Base-by-base conservation (phyloP, 2,113 vertebrate species). In the Lathamus discolor region DNA sequence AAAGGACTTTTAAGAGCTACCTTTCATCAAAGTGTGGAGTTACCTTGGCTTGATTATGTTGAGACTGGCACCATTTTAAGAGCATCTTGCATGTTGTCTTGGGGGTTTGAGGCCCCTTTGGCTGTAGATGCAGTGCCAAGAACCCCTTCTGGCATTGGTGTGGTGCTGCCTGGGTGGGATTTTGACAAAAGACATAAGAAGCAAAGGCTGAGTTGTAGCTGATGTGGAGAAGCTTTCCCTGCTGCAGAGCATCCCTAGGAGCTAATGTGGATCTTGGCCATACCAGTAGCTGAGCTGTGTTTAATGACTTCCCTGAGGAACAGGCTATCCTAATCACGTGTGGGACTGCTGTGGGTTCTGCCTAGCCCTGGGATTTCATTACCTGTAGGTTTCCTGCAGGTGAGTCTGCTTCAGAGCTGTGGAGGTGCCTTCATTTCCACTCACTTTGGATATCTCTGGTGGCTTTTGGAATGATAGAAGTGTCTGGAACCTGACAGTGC, bases 251-350 rank as follows among this genome's bases (percentile, higher is more conserved):
- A 0, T 69, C 61, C 74, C 29, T 11, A 29, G 69, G 66, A 91
- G 77, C 41, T 96, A 62, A 29, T 29, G 35, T 16, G 12, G 9
- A 4, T 43, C 49, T 31, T 69, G 35, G 76, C 33, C 1, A 4
- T 67, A 8, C 18, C 0, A 1, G 76, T 61, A 84, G 39, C 61
- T 4, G 25, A 23, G 62, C 48, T 83, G 70, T 68, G 48, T 76
- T 86, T 93, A 91, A 95, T 91, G 78, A 93, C 88, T 90, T 95
- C 95, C 85, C 92, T 35, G 33, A 72, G 85, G 95, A 91, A 73
- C 64, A 61, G 48, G 44, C 37, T 39, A 9, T 39, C 37, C 37
- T 39, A 14, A 59, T 86, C 64, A 19, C 64, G 19, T 86, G 59
- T 68, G 2, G 59, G 1, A 52, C 33, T 93, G 91, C 63, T 90